A percentile compares a stretch with the other conserved stretches of the same genome.
Evolutionary conservation across 2,888 invertebrate genomes (phyloP).

Genomic region (Mesorhabditis belari): DNA sequence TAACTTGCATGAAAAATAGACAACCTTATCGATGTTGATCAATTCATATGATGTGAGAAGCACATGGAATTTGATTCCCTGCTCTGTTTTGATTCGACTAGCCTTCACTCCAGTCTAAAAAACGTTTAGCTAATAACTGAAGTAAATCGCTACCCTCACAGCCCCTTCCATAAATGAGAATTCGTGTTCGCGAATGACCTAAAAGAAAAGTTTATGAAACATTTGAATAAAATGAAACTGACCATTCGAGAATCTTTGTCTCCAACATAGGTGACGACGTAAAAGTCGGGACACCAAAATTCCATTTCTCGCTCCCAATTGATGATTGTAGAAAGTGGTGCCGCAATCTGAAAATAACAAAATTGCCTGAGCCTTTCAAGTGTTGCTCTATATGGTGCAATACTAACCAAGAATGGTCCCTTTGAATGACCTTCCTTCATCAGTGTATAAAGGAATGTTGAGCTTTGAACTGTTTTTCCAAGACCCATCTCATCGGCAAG

Average conservation of each 20-base stretch:
- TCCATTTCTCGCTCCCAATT: conserved; percentile 99
- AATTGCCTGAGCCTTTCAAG: background rate
- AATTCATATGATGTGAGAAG: conserved; percentile 94
- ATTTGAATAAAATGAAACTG: too few relatives aligned
- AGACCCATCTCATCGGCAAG: conserved; percentile 88
- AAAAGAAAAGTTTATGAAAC: too few relatives aligned
- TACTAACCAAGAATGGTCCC: conserved; percentile 44
- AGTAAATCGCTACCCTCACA: too few relatives aligned
- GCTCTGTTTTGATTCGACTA: conserved; percentile 25
- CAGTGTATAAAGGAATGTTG: conserved; percentile 91
- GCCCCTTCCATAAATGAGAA: conserved; percentile 91
- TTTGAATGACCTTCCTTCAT: conserved; percentile 92
- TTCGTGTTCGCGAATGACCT: conserved; percentile 86
- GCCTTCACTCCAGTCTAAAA: conserved; percentile 79
- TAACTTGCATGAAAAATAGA: background rate
- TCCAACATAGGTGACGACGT: conserved; percentile 78
- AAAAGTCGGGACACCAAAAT: conserved; percentile 97
- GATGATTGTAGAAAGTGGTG: conserved; percentile 94
- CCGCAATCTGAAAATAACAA: conserved; percentile 62
- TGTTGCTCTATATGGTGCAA: background rate
- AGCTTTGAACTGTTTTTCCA: conserved; percentile 98
- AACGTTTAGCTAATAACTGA: too few relatives aligned
- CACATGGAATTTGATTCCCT: conserved; percentile 80
- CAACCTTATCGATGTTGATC: conserved; percentile 80
- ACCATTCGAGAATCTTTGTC: conserved; percentile 81